Conservation (phyloP, 2,797 vertebrate species). For the Toxotes lorentzi region DNA sequence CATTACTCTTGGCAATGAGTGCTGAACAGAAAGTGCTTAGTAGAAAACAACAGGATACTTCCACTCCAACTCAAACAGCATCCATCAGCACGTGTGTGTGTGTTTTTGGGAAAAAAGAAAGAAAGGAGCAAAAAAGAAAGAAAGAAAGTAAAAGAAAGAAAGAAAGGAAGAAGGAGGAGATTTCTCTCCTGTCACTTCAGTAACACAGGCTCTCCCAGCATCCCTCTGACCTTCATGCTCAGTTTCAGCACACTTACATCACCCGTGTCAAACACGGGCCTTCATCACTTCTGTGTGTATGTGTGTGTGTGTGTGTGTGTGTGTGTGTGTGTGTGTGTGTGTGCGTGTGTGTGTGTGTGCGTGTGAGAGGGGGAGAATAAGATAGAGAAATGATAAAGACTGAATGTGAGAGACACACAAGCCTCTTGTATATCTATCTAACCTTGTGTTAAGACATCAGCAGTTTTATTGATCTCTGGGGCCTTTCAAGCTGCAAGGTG, state of each 20-base stretch:
- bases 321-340: slow-evolving; percentile 28
- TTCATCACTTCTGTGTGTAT: slow-evolving; percentile 50
- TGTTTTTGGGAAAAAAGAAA: neutral
- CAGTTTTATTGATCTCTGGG: slow-evolving; percentile 52
- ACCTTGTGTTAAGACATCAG: slow-evolving; percentile 49
- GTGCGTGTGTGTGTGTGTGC: neutral
- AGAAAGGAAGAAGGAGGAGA: slow-evolving; percentile 33
- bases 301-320: slow-evolving; percentile 13
- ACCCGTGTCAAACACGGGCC: slow-evolving; percentile 61
- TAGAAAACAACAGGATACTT: slow-evolving; percentile 77
- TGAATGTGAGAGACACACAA: slow-evolving; percentile 39
- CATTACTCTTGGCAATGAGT: slow-evolving; percentile 72
- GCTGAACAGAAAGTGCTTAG: slow-evolving; percentile 74
- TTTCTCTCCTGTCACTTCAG: slow-evolving; percentile 67
- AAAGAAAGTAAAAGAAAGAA: slow-evolving; percentile 13
- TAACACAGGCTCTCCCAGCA: slow-evolving; percentile 62
- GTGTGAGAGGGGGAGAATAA: neutral
- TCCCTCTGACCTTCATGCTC: slow-evolving; percentile 76
- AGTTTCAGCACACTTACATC: slow-evolving; percentile 77
- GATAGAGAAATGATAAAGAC: slow-evolving; percentile 34
- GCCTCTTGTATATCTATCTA: slow-evolving; percentile 43
- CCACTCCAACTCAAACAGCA: slow-evolving; percentile 67
- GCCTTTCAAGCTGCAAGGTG: slow-evolving; percentile 15
- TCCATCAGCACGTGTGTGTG: slow-evolving; percentile 58
- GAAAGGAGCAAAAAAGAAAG: slow-evolving; percentile 15